These are phyloP conservation scores for Chaenocephalus aceratus DNA, from an alignment of 2,113 vertebrate genomes.

Conservation along the genomic window DNA sequence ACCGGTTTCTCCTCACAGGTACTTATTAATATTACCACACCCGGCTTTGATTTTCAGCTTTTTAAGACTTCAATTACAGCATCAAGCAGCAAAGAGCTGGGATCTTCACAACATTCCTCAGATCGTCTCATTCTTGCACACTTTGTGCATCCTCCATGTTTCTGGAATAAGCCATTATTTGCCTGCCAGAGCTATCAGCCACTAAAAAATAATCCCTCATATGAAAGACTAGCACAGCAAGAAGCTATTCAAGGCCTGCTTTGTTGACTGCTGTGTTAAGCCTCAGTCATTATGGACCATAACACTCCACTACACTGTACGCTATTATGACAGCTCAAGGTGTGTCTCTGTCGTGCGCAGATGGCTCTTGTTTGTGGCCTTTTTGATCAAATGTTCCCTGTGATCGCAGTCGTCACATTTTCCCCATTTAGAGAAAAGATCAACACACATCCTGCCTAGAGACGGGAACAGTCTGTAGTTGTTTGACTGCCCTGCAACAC, in stretches of 20 bases:
- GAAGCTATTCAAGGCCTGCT: conserved; percentile 50
- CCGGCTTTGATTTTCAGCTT: conserved; percentile 54
- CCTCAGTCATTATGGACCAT: conserved; percentile 55
- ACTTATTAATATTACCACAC: conserved; percentile 65
- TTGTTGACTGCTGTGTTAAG: conserved; percentile 52
- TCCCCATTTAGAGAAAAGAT: conserved; percentile 33
- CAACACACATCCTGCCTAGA: conserved; percentile 22
- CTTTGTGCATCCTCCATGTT: conserved; percentile 33
- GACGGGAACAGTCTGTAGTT: conserved; percentile 31
- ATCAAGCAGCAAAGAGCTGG: conserved; percentile 22
- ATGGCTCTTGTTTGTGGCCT: conserved; percentile 9
- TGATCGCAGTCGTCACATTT: conserved; percentile 22
- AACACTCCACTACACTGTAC: conserved; percentile 9
- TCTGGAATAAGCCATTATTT: conserved; percentile 46
- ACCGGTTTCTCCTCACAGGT: conserved; percentile 40
- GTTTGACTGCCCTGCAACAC: conserved; percentile 33
- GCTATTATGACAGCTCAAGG: conserved; percentile 17
- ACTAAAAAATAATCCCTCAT: conserved; percentile 18
- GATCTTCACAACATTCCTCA: conserved; percentile 33
- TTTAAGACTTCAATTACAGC: conserved; percentile 67
- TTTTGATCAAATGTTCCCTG: conserved; percentile 37
- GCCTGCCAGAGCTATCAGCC: conserved; percentile 45
- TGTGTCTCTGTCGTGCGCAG: conserved; percentile 7
- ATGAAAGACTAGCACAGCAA: conserved; percentile 39
- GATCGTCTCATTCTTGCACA: conserved; percentile 13